Percentiles rank a stretch among this genome's conserved stretches.
Conservation (phyloP, 2,113 vertebrate genomes). For the Dolichallabes microphthalmus region DNA sequence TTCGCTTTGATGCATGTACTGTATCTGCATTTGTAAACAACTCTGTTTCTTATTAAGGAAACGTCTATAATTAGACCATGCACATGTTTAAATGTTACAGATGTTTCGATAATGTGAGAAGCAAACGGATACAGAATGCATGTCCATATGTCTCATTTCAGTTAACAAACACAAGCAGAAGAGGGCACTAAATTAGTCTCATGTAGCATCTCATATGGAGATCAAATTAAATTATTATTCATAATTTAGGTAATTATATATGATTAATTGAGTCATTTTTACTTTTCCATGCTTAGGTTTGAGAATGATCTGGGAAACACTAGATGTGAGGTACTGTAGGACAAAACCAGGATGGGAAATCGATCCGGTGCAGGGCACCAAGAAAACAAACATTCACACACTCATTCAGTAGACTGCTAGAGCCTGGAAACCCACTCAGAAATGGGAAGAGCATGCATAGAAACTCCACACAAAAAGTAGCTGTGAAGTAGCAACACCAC, state of each 20-base stretch:
- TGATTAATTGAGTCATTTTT: background rate
- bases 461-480: background rate
- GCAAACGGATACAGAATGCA: background rate
- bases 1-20: background rate
- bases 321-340: background rate
- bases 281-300: background rate
- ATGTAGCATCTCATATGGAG: background rate
- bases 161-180: background rate
- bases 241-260: background rate
- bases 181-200: background rate
- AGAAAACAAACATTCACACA: background rate
- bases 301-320: background rate
- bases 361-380: background rate
- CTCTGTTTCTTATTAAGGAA: background rate
- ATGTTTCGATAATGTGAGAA: slow-evolving; percentile 3
- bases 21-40: slow-evolving; percentile 35
- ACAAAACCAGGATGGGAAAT: background rate
- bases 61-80: slow-evolving; percentile 10
- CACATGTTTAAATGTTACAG: background rate
- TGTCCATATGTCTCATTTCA: background rate
- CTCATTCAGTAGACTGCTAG: background rate
- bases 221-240: slow-evolving; percentile 5
- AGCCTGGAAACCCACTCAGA: too few relatives aligned
- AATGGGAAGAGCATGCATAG: background rate
- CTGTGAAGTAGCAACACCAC: background rate